These are phyloP conservation scores for Rhynchotus rufescens DNA, from an alignment of 2,797 vertebrate genomes.

Conservation along the genomic window DNA sequence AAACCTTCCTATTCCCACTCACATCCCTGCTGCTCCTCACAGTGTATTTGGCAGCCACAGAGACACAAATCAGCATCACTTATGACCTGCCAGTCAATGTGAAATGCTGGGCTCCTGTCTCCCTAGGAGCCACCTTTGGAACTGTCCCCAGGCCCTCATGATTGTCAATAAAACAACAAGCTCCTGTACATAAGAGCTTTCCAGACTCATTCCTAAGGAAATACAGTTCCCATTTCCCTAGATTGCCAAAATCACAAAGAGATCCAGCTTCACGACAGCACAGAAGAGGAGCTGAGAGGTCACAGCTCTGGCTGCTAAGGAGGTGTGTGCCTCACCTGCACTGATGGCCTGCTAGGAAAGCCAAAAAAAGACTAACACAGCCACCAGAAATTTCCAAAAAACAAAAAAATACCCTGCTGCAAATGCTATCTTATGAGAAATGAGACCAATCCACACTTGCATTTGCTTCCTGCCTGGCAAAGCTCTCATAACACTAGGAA, in stretches of 20 bases:
- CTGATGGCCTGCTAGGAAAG: background rate
- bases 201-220: background rate
- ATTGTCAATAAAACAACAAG: fast-evolving
- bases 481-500: background rate
- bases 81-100: background rate
- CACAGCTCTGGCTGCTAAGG: background rate
- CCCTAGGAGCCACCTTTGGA: background rate
- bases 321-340: background rate
- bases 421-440: background rate
- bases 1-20: background rate
- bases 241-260: background rate
- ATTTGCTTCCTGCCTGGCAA: background rate
- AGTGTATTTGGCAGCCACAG: background rate
- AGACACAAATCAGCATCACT: background rate
- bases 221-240: background rate
- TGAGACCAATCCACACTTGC: background rate
- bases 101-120: fast-evolving
- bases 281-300: background rate
- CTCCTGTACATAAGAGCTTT: background rate
- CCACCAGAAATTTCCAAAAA: too few species aligned
- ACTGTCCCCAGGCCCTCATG: background rate
- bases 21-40: background rate
- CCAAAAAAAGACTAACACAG: background rate
- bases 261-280: background rate
- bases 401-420: background rate